Evolutionary conservation across 2,797 vertebrate genomes (phyloP).

Genomic region (Sphenopsis melanotis): DNA sequence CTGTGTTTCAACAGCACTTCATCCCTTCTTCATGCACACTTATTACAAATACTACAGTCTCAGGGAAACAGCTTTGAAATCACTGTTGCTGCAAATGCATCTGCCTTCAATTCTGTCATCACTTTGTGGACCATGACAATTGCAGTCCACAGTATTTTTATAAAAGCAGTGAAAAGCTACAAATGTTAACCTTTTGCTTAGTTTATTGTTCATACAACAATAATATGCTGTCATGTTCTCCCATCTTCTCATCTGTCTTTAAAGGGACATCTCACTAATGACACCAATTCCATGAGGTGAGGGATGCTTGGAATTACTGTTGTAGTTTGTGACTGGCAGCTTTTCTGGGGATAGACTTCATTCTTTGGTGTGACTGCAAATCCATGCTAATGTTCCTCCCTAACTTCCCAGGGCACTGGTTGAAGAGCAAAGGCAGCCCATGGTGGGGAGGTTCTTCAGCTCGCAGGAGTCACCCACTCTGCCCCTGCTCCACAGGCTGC

Average conservation of each 20-base stretch:
- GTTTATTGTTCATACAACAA: background rate
- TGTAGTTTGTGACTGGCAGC: background rate
- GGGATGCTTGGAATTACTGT: background rate
- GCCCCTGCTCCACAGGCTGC: background rate
- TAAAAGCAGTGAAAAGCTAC: background rate
- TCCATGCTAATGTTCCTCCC: background rate
- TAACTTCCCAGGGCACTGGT: background rate
- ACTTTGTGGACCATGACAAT: background rate
- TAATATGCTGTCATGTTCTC: background rate
- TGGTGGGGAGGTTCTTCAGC: background rate
- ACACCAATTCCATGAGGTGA: background rate
- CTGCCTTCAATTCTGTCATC: background rate
- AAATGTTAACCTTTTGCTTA: background rate
- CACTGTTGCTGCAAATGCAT: background rate
- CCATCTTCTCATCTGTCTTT: background rate
- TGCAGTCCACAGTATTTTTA: background rate
- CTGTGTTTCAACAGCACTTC: background rate
- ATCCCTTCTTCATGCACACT: background rate
- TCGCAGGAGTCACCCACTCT: background rate
- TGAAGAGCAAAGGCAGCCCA: background rate
- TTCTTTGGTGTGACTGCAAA: background rate
- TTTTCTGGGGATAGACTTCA: background rate
- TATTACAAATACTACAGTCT: background rate
- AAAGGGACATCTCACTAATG: background rate
- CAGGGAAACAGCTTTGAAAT: background rate